Base-by-base conservation (phyloP, 2,113 vertebrate species). In the Salvelinus sp. region DNA sequence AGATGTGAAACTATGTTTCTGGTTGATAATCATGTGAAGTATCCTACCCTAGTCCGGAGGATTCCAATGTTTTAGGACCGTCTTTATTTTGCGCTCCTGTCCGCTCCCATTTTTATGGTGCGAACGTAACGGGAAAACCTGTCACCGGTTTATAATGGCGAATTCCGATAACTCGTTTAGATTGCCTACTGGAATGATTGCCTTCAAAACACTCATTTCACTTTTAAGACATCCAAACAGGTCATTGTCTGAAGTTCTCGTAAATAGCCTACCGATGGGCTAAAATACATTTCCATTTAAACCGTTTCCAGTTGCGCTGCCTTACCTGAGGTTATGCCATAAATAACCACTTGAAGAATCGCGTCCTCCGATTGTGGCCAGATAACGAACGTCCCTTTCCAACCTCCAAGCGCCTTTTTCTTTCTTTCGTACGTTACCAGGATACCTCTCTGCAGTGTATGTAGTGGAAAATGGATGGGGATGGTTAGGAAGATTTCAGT, bases 271-370 rank as follows among this genome's bases (percentile, higher is more conserved):
- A 48, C n/a, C 10, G 22, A 69, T 44, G 38, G n/a, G 16, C 7
- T 48, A 30, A 14, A 23, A 68, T 33, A 44, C 7, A n/a, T 48
- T 48, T 69, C 4, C 0, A 3, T 69, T 22, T 18, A 20, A 22
- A 69, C 38, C 20, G 18, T 47, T 38, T 69, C 20, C 9, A 69
- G 20, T 18, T 10, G 22, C 16, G 23, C 25, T 66, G 18, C 38
- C 85, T 83, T 87, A 92, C 90, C 90, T 91, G 38, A 44, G 38
- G 0, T 44, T 44, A 44, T 91, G 82, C 4, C 38, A 38, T 23
- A 25, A 27, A 87, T 60, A 23, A 14, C 28, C 77, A 78, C 86
- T 69, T 79, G 47, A 79, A 74, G 70, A 83, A 77, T 68, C 69
- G 81, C 81, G 75, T 85, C 81, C 75, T 76, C 70, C 33, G 72